A percentile compares a stretch with the other conserved stretches of the same genome.
Evolutionary conservation across 2,888 invertebrate species (phyloP).

Genomic region (Scaptomyza polygonia): DNA sequence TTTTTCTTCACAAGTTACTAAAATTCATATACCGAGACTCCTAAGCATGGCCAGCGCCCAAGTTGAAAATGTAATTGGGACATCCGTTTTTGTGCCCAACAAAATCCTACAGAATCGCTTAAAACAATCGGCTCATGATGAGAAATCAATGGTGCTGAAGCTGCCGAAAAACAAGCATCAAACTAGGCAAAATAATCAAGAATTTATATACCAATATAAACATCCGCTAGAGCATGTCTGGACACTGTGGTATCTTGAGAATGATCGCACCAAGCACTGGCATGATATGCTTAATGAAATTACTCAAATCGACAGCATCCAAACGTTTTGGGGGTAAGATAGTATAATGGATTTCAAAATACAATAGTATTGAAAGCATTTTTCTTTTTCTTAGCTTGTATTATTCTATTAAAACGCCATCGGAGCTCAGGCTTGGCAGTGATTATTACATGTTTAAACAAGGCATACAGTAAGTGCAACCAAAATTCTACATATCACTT

Average conservation of each 20-base stretch:
- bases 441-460: conserved; percentile 69
- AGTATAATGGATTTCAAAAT: background rate
- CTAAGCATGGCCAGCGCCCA: conserved; percentile 55
- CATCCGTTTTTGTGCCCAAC: conserved; percentile 39
- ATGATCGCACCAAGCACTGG: conserved; percentile 70
- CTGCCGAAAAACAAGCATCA: conserved; percentile 14
- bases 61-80: conserved; percentile 31
- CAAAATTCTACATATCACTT: too few species aligned
- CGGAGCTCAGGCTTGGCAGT: conserved; percentile 64
- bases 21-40: background rate
- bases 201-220: conserved; percentile 53
- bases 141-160: conserved; percentile 15
- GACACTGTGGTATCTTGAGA: conserved; percentile 71
- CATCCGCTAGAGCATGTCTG: conserved; percentile 70
- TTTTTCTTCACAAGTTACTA: conserved; percentile 4
- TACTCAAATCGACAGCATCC: conserved; percentile 69
- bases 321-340: conserved; percentile 86
- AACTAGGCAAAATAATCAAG: conserved; percentile 24
- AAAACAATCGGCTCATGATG: conserved; percentile 29
- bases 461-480: conserved; percentile 60
- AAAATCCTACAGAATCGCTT: conserved; percentile 35
- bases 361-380: conserved; percentile 85
- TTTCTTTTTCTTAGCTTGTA: conserved; percentile 48
- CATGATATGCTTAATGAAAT: conserved; percentile 70
- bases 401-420: conserved; percentile 71